Conservation (phyloP, 2,113 vertebrate species). For the Ahaetulla prasina region DNA sequence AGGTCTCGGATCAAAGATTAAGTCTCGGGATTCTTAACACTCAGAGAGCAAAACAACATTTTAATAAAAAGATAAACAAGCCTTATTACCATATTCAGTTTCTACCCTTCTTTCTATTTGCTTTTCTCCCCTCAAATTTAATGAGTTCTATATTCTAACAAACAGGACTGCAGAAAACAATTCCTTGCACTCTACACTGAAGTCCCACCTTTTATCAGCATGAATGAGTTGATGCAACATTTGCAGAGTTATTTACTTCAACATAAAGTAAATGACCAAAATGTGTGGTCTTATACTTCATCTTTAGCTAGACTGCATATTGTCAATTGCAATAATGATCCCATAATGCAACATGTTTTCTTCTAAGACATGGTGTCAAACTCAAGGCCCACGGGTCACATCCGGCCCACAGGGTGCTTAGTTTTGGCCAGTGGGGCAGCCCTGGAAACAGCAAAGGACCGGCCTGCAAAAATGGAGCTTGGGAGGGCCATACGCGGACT, state of each 20-base stretch:
- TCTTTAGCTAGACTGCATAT: background rate
- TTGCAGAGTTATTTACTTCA: background rate
- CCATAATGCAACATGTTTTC: background rate
- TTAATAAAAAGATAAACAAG: constrained; percentile 22
- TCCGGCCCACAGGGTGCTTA: too few species aligned
- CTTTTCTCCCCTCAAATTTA: background rate
- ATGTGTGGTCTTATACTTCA: background rate
- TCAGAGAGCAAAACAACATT: constrained; percentile 35
- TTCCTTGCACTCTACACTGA: background rate
- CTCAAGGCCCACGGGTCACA: too few species aligned
- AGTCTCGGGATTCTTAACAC: constrained; percentile 34
- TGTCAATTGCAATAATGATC: background rate
- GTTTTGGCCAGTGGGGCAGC: too few species aligned
- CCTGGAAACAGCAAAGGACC: too few species aligned
- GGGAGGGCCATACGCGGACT: too few species aligned
- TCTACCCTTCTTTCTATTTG: background rate
- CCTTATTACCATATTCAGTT: constrained; percentile 1
- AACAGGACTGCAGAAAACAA: background rate
- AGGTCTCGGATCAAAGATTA: constrained; percentile 42
- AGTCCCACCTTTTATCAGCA: background rate
- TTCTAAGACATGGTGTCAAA: background rate
- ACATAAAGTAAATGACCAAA: background rate
- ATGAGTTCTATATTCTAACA: background rate
- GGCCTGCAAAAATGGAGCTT: too few species aligned
- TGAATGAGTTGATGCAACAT: background rate